phyloP scores from a whole-genome alignment of 2,888 invertebrate species.

The Habroteleia sp. region DNA sequence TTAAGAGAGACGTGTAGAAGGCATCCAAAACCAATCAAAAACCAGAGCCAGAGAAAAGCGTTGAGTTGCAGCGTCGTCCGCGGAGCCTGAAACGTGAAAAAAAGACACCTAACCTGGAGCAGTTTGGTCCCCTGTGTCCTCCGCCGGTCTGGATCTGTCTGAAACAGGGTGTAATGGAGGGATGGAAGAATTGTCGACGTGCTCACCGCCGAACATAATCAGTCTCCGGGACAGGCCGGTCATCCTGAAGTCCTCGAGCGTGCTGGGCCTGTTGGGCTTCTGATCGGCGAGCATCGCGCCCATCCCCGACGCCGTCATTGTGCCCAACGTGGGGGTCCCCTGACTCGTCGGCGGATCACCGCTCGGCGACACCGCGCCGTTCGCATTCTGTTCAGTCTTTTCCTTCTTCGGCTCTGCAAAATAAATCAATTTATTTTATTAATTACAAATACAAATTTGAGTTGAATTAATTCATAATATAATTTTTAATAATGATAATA shows the following conservation, averaged over 20 bases:
- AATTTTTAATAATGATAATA: too few species aligned
- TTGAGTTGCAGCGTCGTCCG: conserved; percentile 15
- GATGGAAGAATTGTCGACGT: conserved; percentile 60
- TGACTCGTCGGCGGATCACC: conserved; percentile 80
- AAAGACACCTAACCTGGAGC: conserved; percentile 66
- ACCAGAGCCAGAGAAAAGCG: conserved; percentile 9
- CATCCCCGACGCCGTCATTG: conserved; percentile 61
- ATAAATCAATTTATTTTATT: conserved; percentile 15
- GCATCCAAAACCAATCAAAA: conserved; percentile 9
- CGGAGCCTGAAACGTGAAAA: conserved; percentile 21
- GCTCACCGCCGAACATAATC: conserved; percentile 78
- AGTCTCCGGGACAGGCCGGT: conserved; percentile 84
- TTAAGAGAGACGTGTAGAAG: conserved; percentile 3
- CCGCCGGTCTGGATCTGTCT: conserved; percentile 51
- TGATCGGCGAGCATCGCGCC: conserved; percentile 77
- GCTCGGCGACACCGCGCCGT: conserved; percentile 85
- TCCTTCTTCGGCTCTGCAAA: conserved; percentile 95
- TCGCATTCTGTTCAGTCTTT: conserved; percentile 88
- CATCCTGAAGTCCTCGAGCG: conserved; percentile 83
- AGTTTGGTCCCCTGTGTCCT: conserved; percentile 40
- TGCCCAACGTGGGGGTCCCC: conserved; percentile 67
- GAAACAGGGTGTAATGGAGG: conserved; percentile 55
- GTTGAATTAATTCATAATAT: too few species aligned
- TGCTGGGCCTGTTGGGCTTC: conserved; percentile 90
- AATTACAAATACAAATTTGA: too few species aligned